These are phyloP conservation scores for Ceratitis capitata DNA, from an alignment of 1,140 invertebrate genomes.

Conservation along the genomic window DNA sequence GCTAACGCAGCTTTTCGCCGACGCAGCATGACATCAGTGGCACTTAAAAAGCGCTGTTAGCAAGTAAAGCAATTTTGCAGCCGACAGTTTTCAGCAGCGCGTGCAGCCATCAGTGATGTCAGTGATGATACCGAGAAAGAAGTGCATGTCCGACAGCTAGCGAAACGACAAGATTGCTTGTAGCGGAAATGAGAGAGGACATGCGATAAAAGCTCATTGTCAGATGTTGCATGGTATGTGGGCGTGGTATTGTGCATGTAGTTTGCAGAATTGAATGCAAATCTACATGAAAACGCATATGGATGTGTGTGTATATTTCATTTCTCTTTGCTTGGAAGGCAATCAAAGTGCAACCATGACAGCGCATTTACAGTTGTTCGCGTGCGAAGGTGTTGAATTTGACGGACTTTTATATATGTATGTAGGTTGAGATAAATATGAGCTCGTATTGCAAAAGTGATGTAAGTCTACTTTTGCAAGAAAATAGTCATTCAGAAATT, in stretches of 20 bases:
- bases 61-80: not conserved
- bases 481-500: no score
- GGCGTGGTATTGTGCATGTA: not conserved
- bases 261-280: not conserved
- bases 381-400: not conserved
- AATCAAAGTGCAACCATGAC: no score
- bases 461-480: no score
- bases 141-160: not conserved
- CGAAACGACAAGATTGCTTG: not conserved
- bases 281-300: not conserved
- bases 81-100: not conserved
- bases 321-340: not conserved
- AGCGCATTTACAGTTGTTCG: not conserved
- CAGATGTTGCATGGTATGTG: not conserved
- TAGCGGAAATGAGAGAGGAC: not conserved
- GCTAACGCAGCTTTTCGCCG: not conserved
- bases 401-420: not conserved
- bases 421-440: not conserved
- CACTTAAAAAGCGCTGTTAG: not conserved
- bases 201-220: not conserved
- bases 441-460: no score
- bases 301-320: not conserved
- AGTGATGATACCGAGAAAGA: no score
- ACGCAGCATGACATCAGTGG: not conserved
- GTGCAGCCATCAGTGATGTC: not conserved